phyloP scores from a whole-genome alignment of 1,140 invertebrate genomes.

The Dendrolimus kikuchii region DNA sequence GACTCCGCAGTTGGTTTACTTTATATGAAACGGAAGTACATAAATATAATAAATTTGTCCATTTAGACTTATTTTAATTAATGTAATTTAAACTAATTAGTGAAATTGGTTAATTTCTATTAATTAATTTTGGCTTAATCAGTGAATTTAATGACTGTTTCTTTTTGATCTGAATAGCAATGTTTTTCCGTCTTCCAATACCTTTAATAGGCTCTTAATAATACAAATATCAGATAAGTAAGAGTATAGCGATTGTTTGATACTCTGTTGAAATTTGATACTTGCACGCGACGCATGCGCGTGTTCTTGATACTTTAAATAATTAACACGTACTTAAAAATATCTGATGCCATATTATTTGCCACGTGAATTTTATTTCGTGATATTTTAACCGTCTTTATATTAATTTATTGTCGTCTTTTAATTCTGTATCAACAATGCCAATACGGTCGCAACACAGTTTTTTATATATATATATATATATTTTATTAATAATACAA shows the following conservation, averaged over 20 bases:
- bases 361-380: conserved; percentile 66
- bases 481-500: conserved; percentile 2
- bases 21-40: conserved; percentile 57
- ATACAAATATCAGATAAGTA: conserved; percentile 24
- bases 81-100: conserved; percentile 41
- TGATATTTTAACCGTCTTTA: conserved; percentile 60
- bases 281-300: conserved; percentile 17
- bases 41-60: conserved; percentile 39
- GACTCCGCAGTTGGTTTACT: conserved; percentile 47
- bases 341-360: conserved; percentile 70
- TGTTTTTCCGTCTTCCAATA: conserved; percentile 68
- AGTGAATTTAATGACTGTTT: conserved; percentile 36
- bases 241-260: conserved; percentile 18
- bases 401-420: conserved; percentile 55
- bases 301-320: conserved; percentile 46
- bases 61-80: conserved; percentile 61
- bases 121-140: conserved; percentile 43
- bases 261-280: conserved; percentile 16
- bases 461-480: conserved; percentile 12
- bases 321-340: conserved; percentile 62
- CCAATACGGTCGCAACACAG: conserved; percentile 34
- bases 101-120: conserved; percentile 58
- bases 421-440: conserved; percentile 43
- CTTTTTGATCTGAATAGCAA: conserved; percentile 65
- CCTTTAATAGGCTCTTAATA: conserved; percentile 35